phyloP scores from a whole-genome alignment of 2,113 vertebrate species.

The Gadus macrocephalus region DNA sequence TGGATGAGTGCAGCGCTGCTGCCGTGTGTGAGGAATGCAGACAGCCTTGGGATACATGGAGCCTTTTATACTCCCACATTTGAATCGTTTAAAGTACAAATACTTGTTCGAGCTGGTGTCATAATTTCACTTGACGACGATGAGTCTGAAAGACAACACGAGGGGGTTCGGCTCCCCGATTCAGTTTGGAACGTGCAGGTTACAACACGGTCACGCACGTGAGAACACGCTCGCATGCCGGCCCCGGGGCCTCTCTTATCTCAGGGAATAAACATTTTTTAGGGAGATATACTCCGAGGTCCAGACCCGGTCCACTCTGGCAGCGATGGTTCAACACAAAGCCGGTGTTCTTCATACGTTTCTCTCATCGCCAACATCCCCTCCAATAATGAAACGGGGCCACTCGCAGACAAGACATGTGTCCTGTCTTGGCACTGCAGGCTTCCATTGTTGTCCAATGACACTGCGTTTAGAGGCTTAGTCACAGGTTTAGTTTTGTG shows the following conservation, averaged over 20 bases:
- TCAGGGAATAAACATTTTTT: constrained; percentile 82
- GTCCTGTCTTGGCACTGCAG: too few relatives aligned
- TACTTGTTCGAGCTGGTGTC: constrained; percentile 13
- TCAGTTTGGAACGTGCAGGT: constrained; percentile 4
- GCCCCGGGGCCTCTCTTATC: constrained; percentile 60
- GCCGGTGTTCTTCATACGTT: background rate
- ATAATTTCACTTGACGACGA: too few relatives aligned
- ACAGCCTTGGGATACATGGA: constrained; percentile 15
- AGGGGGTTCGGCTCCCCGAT: too few relatives aligned
- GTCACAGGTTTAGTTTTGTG: too few relatives aligned
- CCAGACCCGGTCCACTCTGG: constrained; percentile 27
- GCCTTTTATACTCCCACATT: constrained; percentile 5
- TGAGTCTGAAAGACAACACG: too few relatives aligned
- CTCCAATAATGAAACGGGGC: background rate
- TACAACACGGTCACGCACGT: constrained; percentile 13
- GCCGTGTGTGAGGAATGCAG: constrained; percentile 18
- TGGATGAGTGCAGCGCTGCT: constrained; percentile 24
- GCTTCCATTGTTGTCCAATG: too few relatives aligned
- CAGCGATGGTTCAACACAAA: background rate
- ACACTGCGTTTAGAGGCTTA: too few relatives aligned
- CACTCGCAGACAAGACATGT: too few relatives aligned
- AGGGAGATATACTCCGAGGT: constrained; percentile 63
- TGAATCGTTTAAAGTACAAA: constrained; percentile 31
- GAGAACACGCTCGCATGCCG: constrained; percentile 12
- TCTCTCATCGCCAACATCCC: background rate